Percentiles rank a stretch among this genome's conserved stretches.
These are phyloP conservation scores for Scleropages formosus DNA, from an alignment of 2,797 vertebrate species.

Conservation along the genomic window DNA sequence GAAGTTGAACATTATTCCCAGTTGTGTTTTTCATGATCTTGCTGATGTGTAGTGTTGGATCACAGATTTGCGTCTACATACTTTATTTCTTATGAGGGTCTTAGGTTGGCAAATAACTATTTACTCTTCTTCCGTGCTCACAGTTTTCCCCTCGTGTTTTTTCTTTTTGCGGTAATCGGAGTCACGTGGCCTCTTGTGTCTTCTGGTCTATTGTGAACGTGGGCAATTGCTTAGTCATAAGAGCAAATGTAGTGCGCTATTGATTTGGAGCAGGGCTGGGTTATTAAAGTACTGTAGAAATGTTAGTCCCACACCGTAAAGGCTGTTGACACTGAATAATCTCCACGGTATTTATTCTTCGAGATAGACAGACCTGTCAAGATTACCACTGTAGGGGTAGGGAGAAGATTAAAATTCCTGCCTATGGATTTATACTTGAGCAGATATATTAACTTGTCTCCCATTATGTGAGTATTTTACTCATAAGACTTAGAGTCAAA, in stretches of 20 bases:
- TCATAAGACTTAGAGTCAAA: no score
- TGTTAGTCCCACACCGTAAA: neutral
- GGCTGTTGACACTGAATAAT: neutral
- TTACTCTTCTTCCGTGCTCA: no score
- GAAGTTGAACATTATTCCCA: no score
- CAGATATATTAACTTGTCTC: no score
- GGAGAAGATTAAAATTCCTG: neutral
- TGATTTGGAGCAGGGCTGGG: neutral
- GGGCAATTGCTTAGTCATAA: conserved; percentile 22
- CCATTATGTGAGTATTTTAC: no score
- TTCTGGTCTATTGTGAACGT: neutral
- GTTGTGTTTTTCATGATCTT: no score
- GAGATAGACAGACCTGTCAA: neutral
- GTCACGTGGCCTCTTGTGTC: neutral
- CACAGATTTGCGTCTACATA: no score
- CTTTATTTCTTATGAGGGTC: no score
- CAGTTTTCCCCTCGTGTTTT: no score
- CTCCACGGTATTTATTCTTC: neutral
- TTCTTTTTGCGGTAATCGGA: no score
- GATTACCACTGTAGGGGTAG: neutral
- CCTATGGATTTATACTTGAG: neutral
- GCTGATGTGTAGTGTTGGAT: no score
- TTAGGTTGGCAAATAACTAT: no score
- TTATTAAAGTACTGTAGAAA: neutral
- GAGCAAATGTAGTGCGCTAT: neutral